These are phyloP conservation scores for Apolygus lucorum DNA, from an alignment of 1,140 invertebrate genomes.

Conservation along the genomic window DNA sequence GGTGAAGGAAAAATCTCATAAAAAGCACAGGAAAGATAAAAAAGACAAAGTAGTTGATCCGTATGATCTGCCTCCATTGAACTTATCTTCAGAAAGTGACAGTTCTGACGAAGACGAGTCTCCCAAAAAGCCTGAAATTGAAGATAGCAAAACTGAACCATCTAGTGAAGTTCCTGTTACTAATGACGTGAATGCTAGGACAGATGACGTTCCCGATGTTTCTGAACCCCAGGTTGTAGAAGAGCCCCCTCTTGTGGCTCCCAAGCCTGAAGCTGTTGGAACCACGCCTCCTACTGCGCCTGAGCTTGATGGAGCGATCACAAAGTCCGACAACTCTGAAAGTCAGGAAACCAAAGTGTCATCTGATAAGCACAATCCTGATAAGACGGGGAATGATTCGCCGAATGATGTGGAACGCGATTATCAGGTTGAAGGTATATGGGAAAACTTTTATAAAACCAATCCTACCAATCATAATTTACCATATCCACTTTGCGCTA, in stretches of 20 bases:
- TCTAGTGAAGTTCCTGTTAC: too few relatives aligned
- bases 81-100: conserved; percentile 67
- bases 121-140: conserved; percentile 19
- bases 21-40: conserved; percentile 33
- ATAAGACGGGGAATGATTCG: background rate
- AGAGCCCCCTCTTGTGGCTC: too few relatives aligned
- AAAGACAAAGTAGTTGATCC: conserved; percentile 45
- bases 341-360: conserved; percentile 23
- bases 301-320: too few relatives aligned
- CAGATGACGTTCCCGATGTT: too few relatives aligned
- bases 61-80: conserved; percentile 66
- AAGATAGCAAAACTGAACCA: too few relatives aligned
- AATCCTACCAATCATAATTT: conserved; percentile 26
- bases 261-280: too few relatives aligned
- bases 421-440: conserved; percentile 57
- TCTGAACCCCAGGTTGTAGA: too few relatives aligned
- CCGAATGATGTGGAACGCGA: background rate
- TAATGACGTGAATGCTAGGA: background rate
- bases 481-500: conserved; percentile 28
- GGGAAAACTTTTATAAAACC: conserved; percentile 62
- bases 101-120: conserved; percentile 53
- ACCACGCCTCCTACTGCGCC: too few relatives aligned
- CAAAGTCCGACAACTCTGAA: background rate
- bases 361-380: background rate
- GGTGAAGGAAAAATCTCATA: conserved; percentile 26